Conservation (phyloP, 2,888 invertebrate species). For the Tipula confusa region DNA sequence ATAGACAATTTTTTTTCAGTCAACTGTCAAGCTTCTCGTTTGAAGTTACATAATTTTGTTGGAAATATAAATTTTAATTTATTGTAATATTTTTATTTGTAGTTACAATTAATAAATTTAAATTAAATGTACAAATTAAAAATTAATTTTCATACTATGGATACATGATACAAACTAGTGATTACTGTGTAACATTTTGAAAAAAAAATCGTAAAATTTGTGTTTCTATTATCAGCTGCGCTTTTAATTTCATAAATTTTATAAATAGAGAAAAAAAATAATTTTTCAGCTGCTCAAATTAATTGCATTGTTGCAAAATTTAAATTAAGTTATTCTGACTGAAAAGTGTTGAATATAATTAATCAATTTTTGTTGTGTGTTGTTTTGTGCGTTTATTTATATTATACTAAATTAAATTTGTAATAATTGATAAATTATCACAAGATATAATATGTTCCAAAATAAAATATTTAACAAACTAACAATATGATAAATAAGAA, state of each 20-base stretch:
- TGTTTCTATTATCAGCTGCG: conserved; percentile 25
- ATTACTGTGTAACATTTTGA: not conserved
- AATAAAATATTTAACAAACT: not conserved
- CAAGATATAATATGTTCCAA: conserved; percentile 7
- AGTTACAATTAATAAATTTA: not conserved
- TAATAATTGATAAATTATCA: too few relatives aligned
- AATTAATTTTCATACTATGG: not conserved
- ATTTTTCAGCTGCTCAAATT: conserved; percentile 3
- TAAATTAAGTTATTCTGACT: not conserved
- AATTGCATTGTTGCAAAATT: not conserved
- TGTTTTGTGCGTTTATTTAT: not conserved
- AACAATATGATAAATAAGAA: conserved; percentile 29
- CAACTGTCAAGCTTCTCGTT: not conserved
- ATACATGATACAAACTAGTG: not conserved
- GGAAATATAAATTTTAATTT: not conserved
- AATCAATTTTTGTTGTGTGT: not conserved
- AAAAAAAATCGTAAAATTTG: not conserved
- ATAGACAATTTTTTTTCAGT: not conserved
- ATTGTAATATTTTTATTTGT: not conserved
- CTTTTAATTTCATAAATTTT: not conserved
- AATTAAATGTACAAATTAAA: not conserved
- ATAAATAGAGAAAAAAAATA: not conserved
- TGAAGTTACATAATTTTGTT: not conserved
- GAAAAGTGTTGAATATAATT: not conserved
- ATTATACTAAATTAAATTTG: not conserved